Evolutionary conservation across 2,888 invertebrate species (phyloP).

Genomic region (Thera obeliscata): DNA sequence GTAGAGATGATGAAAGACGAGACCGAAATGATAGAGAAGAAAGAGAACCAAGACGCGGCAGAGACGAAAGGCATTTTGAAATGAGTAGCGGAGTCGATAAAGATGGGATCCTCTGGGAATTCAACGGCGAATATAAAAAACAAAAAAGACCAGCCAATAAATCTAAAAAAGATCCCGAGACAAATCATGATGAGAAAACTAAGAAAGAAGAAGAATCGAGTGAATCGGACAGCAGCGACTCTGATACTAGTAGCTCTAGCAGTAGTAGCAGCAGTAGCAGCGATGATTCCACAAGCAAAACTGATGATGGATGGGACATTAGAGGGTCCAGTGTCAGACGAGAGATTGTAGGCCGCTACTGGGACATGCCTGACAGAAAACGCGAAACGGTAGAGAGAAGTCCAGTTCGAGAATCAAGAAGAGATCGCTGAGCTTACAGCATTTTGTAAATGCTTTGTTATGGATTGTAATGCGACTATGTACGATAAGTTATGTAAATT

Average conservation of each 20-base stretch:
- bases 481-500: slow-evolving; percentile 14
- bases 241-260: slow-evolving; percentile 31
- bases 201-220: slow-evolving; percentile 17
- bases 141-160: slow-evolving; percentile 12
- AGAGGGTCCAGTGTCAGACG: slow-evolving; percentile 42
- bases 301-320: slow-evolving; percentile 55
- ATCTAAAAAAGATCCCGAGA: slow-evolving; percentile 13
- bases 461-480: slow-evolving; percentile 15
- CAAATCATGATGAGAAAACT: neutral
- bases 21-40: slow-evolving; percentile 29
- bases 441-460: slow-evolving; percentile 26
- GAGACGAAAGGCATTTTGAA: slow-evolving; percentile 22
- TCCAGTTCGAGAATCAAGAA: slow-evolving; percentile 30
- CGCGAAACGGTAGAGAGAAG: slow-evolving; percentile 37
- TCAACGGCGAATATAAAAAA: slow-evolving; percentile 28
- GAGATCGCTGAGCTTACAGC: slow-evolving; percentile 28
- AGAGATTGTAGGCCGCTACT: slow-evolving; percentile 49
- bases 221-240: slow-evolving; percentile 31
- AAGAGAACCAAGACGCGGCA: slow-evolving; percentile 16
- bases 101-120: slow-evolving; percentile 31
- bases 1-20: slow-evolving; percentile 35
- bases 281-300: slow-evolving; percentile 25
- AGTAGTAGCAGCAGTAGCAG: slow-evolving; percentile 30
- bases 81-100: slow-evolving; percentile 34
- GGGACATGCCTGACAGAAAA: slow-evolving; percentile 48